These are phyloP conservation scores for Chelonia mydas DNA, from an alignment of 2,797 vertebrate species.

Conservation along the genomic window DNA sequence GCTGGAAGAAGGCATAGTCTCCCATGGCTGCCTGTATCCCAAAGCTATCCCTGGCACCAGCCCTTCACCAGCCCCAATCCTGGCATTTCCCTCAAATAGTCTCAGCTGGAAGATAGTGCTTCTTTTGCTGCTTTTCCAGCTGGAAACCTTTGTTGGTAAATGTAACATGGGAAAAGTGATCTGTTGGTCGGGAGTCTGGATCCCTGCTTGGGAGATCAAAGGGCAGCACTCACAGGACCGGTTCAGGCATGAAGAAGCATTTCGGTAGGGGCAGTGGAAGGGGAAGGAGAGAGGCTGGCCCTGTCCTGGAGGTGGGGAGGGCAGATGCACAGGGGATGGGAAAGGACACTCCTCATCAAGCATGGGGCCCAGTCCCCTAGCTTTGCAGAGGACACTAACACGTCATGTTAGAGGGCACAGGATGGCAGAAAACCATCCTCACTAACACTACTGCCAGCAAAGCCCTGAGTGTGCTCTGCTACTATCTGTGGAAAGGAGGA, in stretches of 20 bases:
- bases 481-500: not conserved
- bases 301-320: not conserved
- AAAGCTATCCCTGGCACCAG: not conserved
- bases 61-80: not conserved
- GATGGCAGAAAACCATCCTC: not conserved
- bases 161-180: not conserved
- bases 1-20: not conserved
- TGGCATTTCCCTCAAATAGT: not conserved
- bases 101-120: not conserved
- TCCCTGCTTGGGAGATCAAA: not conserved
- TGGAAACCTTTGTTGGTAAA: not conserved
- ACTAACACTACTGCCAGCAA: not conserved
- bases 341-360: not conserved
- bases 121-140: not conserved
- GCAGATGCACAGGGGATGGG: not conserved
- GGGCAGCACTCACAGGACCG: not conserved
- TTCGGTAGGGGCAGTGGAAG: not conserved
- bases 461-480: not conserved
- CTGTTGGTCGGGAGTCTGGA: not conserved
- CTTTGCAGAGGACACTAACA: not conserved
- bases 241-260: no score
- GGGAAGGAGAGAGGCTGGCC: not conserved
- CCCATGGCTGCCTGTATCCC: not conserved
- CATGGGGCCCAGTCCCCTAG: not conserved
- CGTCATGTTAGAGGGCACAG: not conserved